Evolutionary conservation across 2,113 vertebrate species (phyloP).

Genomic region (Spizaetus ornatus): DNA sequence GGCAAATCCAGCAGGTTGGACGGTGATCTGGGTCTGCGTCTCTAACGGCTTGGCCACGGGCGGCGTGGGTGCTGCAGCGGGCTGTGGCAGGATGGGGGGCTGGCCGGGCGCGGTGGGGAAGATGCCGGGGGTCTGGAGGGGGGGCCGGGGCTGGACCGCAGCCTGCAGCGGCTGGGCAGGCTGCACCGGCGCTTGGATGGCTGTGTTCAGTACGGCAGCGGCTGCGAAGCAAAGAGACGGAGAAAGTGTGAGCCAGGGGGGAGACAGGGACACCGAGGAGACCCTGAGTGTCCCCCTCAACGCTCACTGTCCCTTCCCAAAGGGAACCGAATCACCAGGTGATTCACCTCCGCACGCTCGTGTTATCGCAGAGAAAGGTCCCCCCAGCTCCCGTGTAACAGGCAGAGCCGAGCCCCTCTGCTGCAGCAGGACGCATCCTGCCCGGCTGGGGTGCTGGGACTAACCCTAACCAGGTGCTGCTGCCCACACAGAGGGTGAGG

Average conservation of each 20-base stretch:
- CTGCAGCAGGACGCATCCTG: not conserved
- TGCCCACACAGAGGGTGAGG: not conserved
- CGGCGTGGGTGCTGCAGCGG: slow-evolving; percentile 51
- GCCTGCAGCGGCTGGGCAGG: slow-evolving; percentile 63
- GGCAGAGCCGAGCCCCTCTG: not conserved
- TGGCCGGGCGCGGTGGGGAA: slow-evolving; percentile 62
- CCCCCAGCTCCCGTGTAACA: fast-evolving
- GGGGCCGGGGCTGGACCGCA: slow-evolving; percentile 67
- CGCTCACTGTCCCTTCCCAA: fast-evolving
- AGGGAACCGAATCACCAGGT: not conserved
- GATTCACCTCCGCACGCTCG: fast-evolving
- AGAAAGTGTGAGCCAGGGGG: not conserved
- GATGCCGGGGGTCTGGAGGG: slow-evolving; percentile 75
- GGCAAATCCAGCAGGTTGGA: slow-evolving; percentile 88
- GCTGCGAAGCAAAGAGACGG: slow-evolving; percentile 67
- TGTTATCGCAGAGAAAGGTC: fast-evolving
- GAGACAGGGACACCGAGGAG: fast-evolving
- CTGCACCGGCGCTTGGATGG: slow-evolving; percentile 82
- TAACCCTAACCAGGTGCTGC: not conserved
- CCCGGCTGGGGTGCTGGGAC: not conserved
- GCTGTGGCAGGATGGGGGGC: slow-evolving; percentile 70
- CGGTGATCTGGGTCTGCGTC: slow-evolving; percentile 74
- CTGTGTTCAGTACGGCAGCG: slow-evolving; percentile 83
- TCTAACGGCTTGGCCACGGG: slow-evolving; percentile 72
- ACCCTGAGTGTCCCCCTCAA: not conserved